Base-by-base conservation (phyloP, 2,113 vertebrate species). In the Hiodon tergisus region DNA sequence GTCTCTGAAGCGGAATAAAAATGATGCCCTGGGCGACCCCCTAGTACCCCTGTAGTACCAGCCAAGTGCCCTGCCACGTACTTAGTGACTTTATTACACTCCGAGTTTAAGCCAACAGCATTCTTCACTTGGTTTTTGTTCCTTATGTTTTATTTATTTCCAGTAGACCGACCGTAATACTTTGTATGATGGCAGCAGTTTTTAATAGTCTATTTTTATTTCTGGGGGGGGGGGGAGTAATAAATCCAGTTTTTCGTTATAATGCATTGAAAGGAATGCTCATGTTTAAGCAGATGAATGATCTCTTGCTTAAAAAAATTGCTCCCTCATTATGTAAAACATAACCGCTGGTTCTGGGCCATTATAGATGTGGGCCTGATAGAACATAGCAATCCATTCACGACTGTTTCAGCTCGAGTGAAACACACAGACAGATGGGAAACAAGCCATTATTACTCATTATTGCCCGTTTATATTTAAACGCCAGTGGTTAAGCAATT, bases 401-500 rank as follows among this genome's bases (percentile, higher is more conserved):
- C 70, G 17, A 59, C 73, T 48, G 79, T 86, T 84, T 80, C 82
- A 31, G 55, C 57, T 68, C 52, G 7, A 63, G 8, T 80, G 71
- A 74, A 59, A 67, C 68, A 69, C 80, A 55, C 78, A 75, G 81
- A 83, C 83, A 83, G 85, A 90, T 86, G 85, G 87, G 85, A 87
- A 89, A 88, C 82, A 85, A 85, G 87, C 83, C 83, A 81, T 82
- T 87, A 89, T 90, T 88, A 88, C 81, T 79, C 74, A 80, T 87
- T 87, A 87, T 87, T 88, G 83, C 85, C 88, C 86, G 83, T 89
- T 91, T 87, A 86, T 89, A 83, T 87, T 87, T 87, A 90, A 91
- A 89, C 71, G 78, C 79, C 83, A 77, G 83, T 79, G 81, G 89
- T 88, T 88, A 89, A 71, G 74, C 73, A 88, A 91, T 91, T 89